phyloP scores from a whole-genome alignment of 2,797 vertebrate species.

The Sciaenops ocellatus region DNA sequence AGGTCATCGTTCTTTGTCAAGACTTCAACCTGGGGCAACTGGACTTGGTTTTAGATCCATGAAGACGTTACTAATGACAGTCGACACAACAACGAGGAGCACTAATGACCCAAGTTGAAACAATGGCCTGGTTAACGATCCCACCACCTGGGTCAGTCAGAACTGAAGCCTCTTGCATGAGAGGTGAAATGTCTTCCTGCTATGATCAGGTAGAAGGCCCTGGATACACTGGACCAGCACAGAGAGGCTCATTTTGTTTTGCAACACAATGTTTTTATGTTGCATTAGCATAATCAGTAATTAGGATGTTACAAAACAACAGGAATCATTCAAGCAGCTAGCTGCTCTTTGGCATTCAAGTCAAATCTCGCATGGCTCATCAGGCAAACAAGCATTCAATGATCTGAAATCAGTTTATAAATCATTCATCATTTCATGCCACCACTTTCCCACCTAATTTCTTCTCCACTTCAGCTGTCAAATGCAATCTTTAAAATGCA shows the following conservation, averaged over 20 bases:
- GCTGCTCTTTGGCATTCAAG: background rate
- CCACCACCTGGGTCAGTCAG: too few species aligned
- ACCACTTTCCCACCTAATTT: background rate
- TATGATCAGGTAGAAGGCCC: too few species aligned
- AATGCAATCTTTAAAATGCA: conserved; percentile 19
- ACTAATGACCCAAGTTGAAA: too few species aligned
- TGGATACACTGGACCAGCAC: too few species aligned
- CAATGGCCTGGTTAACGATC: too few species aligned
- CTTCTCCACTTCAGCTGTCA: background rate
- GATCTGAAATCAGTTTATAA: background rate
- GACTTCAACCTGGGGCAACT: too few species aligned
- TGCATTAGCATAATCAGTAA: background rate
- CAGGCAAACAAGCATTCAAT: background rate
- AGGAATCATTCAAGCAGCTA: background rate
- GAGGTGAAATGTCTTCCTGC: too few species aligned
- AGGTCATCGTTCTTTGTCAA: too few species aligned
- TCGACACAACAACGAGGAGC: too few species aligned
- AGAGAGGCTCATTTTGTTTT: background rate
- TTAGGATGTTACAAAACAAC: background rate
- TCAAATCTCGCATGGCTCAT: background rate
- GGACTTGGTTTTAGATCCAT: too few species aligned
- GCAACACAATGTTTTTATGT: conserved; percentile 1
- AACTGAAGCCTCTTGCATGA: too few species aligned
- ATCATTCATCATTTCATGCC: background rate
- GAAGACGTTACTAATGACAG: too few species aligned